Percentiles rank a stretch among this genome's conserved stretches.
Conservation (phyloP, 23 tunicate species). For the Aplidium turbinatum region DNA sequence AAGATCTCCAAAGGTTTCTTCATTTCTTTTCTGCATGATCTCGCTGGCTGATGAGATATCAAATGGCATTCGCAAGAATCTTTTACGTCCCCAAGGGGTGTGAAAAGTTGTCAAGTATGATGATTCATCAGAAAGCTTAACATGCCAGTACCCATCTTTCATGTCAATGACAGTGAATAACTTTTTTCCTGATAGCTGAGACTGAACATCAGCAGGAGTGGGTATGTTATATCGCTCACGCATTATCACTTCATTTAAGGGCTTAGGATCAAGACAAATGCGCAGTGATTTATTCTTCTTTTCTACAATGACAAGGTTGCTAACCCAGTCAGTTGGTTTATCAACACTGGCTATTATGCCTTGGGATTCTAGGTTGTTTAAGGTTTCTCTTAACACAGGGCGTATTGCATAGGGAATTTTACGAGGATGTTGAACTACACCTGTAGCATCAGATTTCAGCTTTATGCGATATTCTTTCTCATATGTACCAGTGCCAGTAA, state of each 20-base stretch:
- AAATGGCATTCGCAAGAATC: conserved; percentile 32
- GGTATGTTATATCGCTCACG: conserved; percentile 20
- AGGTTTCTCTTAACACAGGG: not conserved
- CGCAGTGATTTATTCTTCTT: conserved; percentile 15
- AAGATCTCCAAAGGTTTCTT: conserved; percentile 27
- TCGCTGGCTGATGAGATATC: conserved; percentile 40
- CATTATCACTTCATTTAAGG: conserved; percentile 19
- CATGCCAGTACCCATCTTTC: conserved; percentile 47
- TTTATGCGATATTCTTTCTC: conserved; percentile 14
- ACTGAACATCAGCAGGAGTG: conserved; percentile 37
- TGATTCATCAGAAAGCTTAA: conserved; percentile 6
- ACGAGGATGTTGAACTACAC: conserved; percentile 16
- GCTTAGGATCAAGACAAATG: conserved; percentile 35
- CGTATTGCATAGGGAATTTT: conserved; percentile 11
- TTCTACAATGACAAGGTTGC: conserved; percentile 13
- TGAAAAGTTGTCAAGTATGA: conserved; percentile 24
- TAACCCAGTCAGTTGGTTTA: not conserved
- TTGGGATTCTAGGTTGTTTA: not conserved
- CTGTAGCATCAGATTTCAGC: conserved; percentile 2
- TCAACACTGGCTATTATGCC: conserved; percentile 25
- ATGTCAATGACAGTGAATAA: conserved; percentile 34
- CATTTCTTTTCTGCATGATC: conserved; percentile 29
- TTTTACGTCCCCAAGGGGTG: conserved; percentile 43
- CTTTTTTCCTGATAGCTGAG: conserved; percentile 5
- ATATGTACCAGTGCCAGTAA: conserved; percentile 6